Evolutionary conservation across 2,797 vertebrate genomes (phyloP).

Genomic region (Crocodylus rhombifer): DNA sequence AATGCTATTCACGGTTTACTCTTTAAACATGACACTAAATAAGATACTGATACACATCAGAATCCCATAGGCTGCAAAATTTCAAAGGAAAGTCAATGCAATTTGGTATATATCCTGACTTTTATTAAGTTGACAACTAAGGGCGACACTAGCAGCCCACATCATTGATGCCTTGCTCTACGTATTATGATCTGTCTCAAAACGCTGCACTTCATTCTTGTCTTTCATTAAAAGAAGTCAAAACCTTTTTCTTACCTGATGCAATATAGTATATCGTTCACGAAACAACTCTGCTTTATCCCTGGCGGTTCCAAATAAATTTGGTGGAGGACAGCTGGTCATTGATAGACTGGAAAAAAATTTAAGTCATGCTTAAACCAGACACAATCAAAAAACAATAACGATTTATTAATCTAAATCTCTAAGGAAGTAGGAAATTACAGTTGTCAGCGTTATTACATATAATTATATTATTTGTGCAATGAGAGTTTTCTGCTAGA

Average conservation of each 20-base stretch:
- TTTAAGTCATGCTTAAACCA: rapidly evolving
- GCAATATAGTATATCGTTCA: conserved; percentile 93
- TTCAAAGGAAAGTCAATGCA: not conserved
- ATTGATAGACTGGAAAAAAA: conserved; percentile 86
- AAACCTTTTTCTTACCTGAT: conserved; percentile 85
- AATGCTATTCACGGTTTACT: not conserved
- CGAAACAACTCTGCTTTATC: conserved; percentile 96
- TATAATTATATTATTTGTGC: not conserved
- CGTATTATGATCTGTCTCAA: not conserved
- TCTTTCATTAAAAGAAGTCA: not conserved
- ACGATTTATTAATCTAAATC: not conserved
- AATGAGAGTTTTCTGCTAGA: not conserved
- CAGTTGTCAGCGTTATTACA: rapidly evolving
- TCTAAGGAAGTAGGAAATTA: not conserved
- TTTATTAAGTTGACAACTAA: not conserved
- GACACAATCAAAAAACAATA: not conserved
- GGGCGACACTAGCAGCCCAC: not conserved
- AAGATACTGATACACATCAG: not conserved
- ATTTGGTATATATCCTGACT: not conserved
- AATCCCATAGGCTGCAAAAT: not conserved
- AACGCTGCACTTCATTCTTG: rapidly evolving
- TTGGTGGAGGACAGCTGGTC: conserved; percentile 87
- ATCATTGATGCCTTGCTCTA: not conserved
- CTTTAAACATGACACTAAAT: not conserved
- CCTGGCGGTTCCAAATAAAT: conserved; percentile 88